Percentiles rank a stretch among this genome's conserved stretches.
These are phyloP conservation scores for Caenorhabditis sp. DNA, from an alignment of 2,888 invertebrate genomes.

Conservation along the genomic window DNA sequence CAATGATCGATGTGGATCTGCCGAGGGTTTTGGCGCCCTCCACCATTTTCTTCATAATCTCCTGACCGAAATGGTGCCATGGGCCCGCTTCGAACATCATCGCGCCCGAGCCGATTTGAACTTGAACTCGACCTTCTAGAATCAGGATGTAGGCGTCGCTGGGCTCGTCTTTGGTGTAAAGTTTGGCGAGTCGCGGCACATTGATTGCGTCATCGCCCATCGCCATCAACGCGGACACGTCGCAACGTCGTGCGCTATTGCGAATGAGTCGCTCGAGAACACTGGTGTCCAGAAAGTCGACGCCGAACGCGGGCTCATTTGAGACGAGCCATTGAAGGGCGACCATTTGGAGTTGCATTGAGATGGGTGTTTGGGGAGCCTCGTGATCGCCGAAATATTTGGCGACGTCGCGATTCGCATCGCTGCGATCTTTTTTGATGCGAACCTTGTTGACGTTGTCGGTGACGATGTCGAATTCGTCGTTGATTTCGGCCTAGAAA, in stretches of 20 bases:
- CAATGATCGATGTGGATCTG: conserved; percentile 51
- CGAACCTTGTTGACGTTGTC: conserved; percentile 65
- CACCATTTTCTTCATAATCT: conserved; percentile 48
- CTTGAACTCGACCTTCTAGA: conserved; percentile 86
- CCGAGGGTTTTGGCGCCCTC: conserved; percentile 47
- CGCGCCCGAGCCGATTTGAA: conserved; percentile 80
- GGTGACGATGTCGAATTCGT: conserved; percentile 88
- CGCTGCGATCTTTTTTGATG: conserved; percentile 39
- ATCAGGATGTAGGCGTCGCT: conserved; percentile 87
- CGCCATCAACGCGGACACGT: conserved; percentile 64
- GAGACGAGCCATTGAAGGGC: conserved; percentile 61
- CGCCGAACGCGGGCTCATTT: conserved; percentile 52
- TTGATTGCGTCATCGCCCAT: conserved; percentile 55
- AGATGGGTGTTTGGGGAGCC: conserved; percentile 50
- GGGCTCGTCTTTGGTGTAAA: conserved; percentile 74
- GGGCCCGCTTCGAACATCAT: conserved; percentile 93
- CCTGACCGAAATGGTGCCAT: conserved; percentile 89
- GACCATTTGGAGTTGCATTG: conserved; percentile 54
- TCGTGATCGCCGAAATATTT: conserved; percentile 55
- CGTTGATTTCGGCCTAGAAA: conserved; percentile 86
- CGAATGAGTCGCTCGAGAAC: conserved; percentile 56
- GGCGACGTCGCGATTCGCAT: no score
- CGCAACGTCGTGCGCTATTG: conserved; percentile 54
- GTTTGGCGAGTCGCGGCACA: conserved; percentile 61
- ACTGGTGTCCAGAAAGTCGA: conserved; percentile 51